phyloP scores from a whole-genome alignment of 1,140 invertebrate genomes.

The Lethrus apterus region DNA sequence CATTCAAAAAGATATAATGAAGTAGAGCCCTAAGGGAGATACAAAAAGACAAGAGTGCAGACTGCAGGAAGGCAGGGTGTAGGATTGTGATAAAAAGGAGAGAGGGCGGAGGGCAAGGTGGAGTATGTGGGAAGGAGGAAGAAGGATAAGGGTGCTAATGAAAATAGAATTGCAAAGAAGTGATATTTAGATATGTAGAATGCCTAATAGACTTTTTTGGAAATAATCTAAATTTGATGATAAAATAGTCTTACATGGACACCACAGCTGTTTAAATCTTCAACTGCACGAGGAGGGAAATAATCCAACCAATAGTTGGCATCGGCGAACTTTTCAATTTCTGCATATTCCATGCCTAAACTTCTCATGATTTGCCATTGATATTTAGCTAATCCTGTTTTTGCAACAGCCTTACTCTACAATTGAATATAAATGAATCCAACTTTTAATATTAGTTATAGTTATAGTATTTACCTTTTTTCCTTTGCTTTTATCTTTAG shows the following conservation, averaged over 20 bases:
- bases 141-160: no score
- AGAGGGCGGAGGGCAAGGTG: no score
- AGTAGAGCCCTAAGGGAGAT: not conserved
- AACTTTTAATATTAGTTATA: constrained; percentile 8
- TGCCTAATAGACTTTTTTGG: constrained; percentile 10
- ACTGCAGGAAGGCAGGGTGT: no score
- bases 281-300: constrained; percentile 85
- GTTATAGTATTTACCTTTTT: constrained; percentile 68
- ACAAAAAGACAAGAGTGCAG: not conserved
- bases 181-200: no score
- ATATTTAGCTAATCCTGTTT: constrained; percentile 81
- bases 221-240: not conserved
- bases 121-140: no score
- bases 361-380: constrained; percentile 99
- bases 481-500: constrained; percentile 94
- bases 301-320: constrained; percentile 89
- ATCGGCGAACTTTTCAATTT: constrained; percentile 92
- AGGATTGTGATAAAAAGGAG: no score
- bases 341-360: constrained; percentile 80
- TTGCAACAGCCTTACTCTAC: constrained; percentile 92
- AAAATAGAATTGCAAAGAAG: no score
- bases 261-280: constrained; percentile 84
- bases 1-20: no score
- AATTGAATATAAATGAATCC: constrained; percentile 20
- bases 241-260: constrained; percentile 68